A percentile compares a stretch with the other conserved stretches of the same genome.
Evolutionary conservation across 2,113 vertebrate genomes (phyloP).

Genomic region (Anguilla japonica): DNA sequence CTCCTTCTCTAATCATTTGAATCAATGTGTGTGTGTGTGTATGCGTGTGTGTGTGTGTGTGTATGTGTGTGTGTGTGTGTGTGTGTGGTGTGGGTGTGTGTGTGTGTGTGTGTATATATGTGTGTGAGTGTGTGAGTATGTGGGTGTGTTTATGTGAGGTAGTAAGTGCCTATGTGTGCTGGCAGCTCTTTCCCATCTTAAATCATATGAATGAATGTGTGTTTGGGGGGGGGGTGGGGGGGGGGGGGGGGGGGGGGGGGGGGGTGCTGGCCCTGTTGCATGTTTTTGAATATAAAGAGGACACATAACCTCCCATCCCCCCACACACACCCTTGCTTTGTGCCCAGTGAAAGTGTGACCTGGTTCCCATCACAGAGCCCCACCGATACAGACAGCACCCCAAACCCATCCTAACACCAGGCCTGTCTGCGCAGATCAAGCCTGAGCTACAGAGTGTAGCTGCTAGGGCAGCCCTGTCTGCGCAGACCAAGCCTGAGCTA

Average conservation of each 20-base stretch:
- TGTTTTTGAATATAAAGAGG: slow-evolving; percentile 4
- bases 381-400: slow-evolving; percentile 48
- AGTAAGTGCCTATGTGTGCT: slow-evolving; percentile 9
- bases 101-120: not conserved
- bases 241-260: too few species aligned
- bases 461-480: slow-evolving; percentile 48
- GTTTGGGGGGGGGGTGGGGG: not conserved
- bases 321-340: slow-evolving; percentile 71
- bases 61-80: slow-evolving; percentile 8
- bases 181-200: slow-evolving; percentile 15
- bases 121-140: slow-evolving; percentile 8
- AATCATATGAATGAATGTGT: not conserved
- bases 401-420: slow-evolving; percentile 31
- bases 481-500: slow-evolving; percentile 9
- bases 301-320: slow-evolving; percentile 53
- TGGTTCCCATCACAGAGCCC: slow-evolving; percentile 69
- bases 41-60: not conserved
- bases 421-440: not conserved
- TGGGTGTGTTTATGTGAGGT: slow-evolving; percentile 4
- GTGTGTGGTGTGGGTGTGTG: not conserved
- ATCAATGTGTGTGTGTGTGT: not conserved
- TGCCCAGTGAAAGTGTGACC: slow-evolving; percentile 75
- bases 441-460: not conserved
- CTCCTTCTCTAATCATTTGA: too few species aligned
- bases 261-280: not conserved